A percentile compares a stretch with the other conserved stretches of the same genome.
Evolutionary conservation across 2,113 vertebrate genomes (phyloP).

Genomic region (Ailurus styani): DNA sequence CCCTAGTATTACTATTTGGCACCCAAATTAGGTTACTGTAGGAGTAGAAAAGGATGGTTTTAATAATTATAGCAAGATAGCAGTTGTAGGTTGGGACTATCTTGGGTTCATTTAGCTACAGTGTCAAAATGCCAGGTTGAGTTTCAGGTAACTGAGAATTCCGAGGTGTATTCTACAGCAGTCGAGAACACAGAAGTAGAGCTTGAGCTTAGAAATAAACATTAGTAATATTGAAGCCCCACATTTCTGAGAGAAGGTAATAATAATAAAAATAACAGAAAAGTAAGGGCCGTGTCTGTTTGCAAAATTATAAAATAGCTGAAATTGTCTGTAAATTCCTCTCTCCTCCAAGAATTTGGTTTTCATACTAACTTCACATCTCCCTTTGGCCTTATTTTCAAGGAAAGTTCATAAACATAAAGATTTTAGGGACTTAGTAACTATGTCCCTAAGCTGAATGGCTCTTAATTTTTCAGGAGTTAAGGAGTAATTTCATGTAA

Average conservation of each 20-base stretch:
- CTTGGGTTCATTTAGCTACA: not conserved
- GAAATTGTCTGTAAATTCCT: not conserved
- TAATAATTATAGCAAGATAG: not conserved
- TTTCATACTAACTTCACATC: not conserved
- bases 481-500: not conserved
- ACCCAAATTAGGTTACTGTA: not conserved
- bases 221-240: not conserved
- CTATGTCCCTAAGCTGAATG: accelerated
- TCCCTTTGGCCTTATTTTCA: not conserved
- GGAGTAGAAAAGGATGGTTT: not conserved
- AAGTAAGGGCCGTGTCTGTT: not conserved
- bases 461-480: not conserved
- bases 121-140: not conserved
- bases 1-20: not conserved
- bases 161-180: not conserved
- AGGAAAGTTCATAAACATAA: not conserved
- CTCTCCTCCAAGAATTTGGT: not conserved
- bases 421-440: not conserved
- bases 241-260: not conserved
- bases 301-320: not conserved
- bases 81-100: not conserved
- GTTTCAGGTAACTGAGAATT: not conserved
- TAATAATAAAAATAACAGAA: not conserved
- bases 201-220: not conserved
- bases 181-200: not conserved